A percentile compares a stretch with the other conserved stretches of the same genome.
Conservation (phyloP, 2,888 invertebrate species). For the Zhuqinia jingwanae region DNA sequence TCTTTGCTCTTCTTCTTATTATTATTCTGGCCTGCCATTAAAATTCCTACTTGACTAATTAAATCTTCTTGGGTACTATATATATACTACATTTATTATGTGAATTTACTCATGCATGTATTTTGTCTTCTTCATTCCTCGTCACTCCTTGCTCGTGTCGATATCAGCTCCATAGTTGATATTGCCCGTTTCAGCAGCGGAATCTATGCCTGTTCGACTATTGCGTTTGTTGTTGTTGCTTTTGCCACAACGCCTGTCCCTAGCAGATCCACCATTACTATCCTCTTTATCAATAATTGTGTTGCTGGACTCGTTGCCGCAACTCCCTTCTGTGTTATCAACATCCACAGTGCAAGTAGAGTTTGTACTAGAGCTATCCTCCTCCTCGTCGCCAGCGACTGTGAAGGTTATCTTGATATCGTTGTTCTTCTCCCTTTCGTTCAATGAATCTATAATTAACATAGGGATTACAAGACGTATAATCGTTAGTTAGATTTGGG, state of each 20-base stretch:
- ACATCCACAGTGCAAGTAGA: constrained; percentile 58
- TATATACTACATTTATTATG: too few species aligned
- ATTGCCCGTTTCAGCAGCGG: constrained; percentile 37
- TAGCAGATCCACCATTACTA: background rate
- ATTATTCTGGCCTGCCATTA: too few species aligned
- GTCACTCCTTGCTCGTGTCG: constrained; percentile 54
- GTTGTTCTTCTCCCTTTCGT: constrained; percentile 71
- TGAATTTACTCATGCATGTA: too few species aligned
- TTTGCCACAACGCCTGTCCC: background rate
- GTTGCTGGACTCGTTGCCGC: background rate
- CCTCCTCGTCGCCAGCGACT: constrained; percentile 74
- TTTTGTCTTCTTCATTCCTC: too few species aligned
- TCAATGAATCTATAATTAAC: constrained; percentile 58
- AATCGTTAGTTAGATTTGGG: background rate
- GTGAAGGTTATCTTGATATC: constrained; percentile 78
- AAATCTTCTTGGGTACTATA: too few species aligned
- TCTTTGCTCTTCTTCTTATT: too few species aligned
- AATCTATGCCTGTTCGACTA: constrained; percentile 7
- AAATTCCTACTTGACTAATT: too few species aligned
- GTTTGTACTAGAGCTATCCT: constrained; percentile 55
- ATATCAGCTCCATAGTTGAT: constrained; percentile 65
- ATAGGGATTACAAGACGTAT: background rate
- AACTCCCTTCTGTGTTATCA: constrained; percentile 40
- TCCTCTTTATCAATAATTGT: too few species aligned
- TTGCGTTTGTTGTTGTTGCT: background rate